A percentile compares a stretch with the other conserved stretches of the same genome.
Evolutionary conservation across 2,888 invertebrate species (phyloP).

Genomic region (Drosophila demipolita): DNA sequence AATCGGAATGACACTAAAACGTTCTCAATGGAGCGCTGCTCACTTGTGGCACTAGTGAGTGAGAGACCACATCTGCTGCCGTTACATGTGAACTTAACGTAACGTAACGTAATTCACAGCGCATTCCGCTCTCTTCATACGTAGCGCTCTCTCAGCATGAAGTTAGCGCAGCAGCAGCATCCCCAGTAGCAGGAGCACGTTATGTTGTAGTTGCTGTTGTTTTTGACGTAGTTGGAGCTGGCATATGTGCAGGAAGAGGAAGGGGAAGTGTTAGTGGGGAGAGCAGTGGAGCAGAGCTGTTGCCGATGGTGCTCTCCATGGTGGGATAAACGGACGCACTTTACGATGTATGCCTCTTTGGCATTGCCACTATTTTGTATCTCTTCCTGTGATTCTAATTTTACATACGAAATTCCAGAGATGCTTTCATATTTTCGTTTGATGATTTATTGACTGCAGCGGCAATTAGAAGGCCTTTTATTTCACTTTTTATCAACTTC

Average conservation of each 20-base stretch:
- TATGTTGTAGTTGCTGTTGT: conserved; percentile 40
- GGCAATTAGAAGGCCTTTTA: conserved; percentile 78
- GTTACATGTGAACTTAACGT: conserved; percentile 5
- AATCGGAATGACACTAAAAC: conserved; percentile 45
- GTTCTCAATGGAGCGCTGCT: conserved; percentile 20
- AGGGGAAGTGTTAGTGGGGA: conserved; percentile 54
- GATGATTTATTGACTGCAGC: conserved; percentile 79
- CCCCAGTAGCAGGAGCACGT: conserved; percentile 58
- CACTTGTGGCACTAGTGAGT: conserved; percentile 52
- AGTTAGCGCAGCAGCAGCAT: conserved; percentile 57
- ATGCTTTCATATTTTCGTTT: conserved; percentile 78
- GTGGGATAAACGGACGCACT: conserved; percentile 48
- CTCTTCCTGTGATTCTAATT: conserved; percentile 69
- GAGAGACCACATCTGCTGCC: conserved; percentile 6
- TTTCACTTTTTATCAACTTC: conserved; percentile 78
- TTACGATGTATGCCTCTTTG: conserved; percentile 61
- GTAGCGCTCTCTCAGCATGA: conserved; percentile 30
- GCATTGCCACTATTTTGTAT: conserved; percentile 51
- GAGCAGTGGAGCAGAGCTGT: conserved; percentile 44
- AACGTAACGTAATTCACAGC: conserved; percentile 11
- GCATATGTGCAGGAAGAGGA: conserved; percentile 73
- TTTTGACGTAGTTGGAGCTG: conserved; percentile 30
- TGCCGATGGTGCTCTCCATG: conserved; percentile 48
- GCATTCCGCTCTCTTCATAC: conserved; percentile 26
- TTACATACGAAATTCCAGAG: conserved; percentile 72